Evolutionary conservation across 1,140 invertebrate genomes (phyloP), one percentile per base, ranked within the genome.

Genomic region (Cydia amplana): DNA sequence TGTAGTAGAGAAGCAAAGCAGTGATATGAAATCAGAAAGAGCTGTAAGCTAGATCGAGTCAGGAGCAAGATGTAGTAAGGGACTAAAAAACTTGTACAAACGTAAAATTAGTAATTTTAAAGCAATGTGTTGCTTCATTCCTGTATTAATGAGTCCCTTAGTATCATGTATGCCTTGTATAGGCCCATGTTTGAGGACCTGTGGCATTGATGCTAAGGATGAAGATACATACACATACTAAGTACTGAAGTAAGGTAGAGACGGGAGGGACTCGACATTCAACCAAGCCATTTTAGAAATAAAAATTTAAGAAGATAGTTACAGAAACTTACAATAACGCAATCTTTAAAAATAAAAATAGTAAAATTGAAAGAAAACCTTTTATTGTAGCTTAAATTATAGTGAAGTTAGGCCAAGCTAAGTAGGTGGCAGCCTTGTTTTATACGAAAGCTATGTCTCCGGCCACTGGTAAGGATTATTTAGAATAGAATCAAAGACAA

Each of bases 101-200:
- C n/a, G 18, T 18, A 51, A n/a, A 18, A 14, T 0, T 55, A 55
- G n/a, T n/a, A 18, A 1, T 55, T 55, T 18, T 7, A 7, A 55
- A 55, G n/a, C n/a, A 18, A 55, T 55, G 51, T 55, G 51, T 55
- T n/a, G n/a, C 0, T 55, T 51, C 14, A 28, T 4, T 2, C 6
- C 6, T 55, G 16, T 4, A 32, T 18, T 51, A 7, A 5, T 55
- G 1, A 18, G 51, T 18, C 51, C 51, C 3, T 1, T 55, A 7
- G 51, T 55, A 18, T 55, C 51, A 55, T 55, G 51, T 55, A 55
- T 55, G 51, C 51, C 51, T 55, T 6, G 18, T n/a, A 18, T 55
- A 55, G 51, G 5, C n/a, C 1, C n/a, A 55, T 55, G 51, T 55
- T 18, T 55, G 4, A 5, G 4, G 12, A 16, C 20, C n/a, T 55